Evolutionary conservation across 2,888 invertebrate species (phyloP), one percentile per base, ranked within the genome.

Genomic region (Caenorhabditis uteleia): DNA sequence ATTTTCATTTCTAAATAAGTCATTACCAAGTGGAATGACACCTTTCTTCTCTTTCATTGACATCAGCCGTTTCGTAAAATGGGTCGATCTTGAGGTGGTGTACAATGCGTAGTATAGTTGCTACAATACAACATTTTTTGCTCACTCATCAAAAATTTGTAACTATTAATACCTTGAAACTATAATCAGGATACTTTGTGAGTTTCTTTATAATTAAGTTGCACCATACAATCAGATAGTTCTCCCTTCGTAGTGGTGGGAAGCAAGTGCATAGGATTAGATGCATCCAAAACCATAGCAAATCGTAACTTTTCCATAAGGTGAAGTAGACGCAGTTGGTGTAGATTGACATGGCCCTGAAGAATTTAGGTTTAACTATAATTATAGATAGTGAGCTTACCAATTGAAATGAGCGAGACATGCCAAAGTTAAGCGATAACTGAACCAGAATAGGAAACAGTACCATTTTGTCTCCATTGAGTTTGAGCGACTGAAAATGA

Each of bases 281-380:
- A 61, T 82, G 82, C 74, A 71, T 72, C 82, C 82, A 82, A 51
- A 82, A 82, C 82, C 82, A 82, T 12, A 81, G 57, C 18, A 81
- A 58, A 72, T 81, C 81, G 64, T 80, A 81, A 29, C 66, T 66
- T 57, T 82, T 82, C 82, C 82, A 82, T 20, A 80, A 46, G 16
- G 73, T 68, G 43, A 82, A 82, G 57, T 77, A 82, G 40, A 75
- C 72, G 54, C 82, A 82, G 44, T 78, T 79, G 14, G 78, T 69
- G 61, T 77, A 78, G 50, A 77, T 54, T 18, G 75, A 66, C 58
- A 76, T 48, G 33, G 50, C 57, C 71, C 71, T 71, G 40, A 40
- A 62, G 46, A 33, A n/a, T 43, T 26, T 25, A 18, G 26, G 29
- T 49, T 16, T 5, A 12, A 23, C n/a, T 2, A n/a, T 25, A 21